Conservation (phyloP, 1,140 invertebrate genomes). For the Hyphantria cunea region DNA sequence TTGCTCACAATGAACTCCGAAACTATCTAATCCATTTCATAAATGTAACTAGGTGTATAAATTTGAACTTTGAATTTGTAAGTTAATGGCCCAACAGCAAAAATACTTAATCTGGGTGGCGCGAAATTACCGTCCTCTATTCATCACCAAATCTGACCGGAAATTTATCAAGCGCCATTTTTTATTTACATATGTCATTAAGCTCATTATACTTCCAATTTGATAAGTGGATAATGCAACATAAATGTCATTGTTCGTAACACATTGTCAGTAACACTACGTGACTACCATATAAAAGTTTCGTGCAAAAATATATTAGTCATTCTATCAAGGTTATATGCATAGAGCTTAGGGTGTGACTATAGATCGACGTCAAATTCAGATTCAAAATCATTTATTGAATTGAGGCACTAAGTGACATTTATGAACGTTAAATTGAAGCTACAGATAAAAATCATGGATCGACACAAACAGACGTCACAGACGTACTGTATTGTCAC, state of each 20-base stretch:
- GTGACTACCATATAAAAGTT: conserved; percentile 21
- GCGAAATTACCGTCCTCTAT: not conserved
- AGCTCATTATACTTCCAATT: conserved; percentile 9
- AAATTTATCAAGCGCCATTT: not conserved
- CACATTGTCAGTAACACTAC: conserved; percentile 22
- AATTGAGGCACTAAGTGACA: too few species aligned
- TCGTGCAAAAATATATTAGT: conserved; percentile 31
- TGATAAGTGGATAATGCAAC: conserved; percentile 32
- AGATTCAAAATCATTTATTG: too few species aligned
- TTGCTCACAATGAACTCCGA: too few species aligned
- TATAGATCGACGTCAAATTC: not conserved
- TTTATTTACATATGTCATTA: conserved; percentile 2
- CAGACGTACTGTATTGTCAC: too few species aligned
- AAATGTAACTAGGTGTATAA: too few species aligned
- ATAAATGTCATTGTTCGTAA: conserved; percentile 33
- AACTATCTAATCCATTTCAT: too few species aligned
- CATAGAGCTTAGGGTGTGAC: not conserved
- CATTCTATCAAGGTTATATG: conserved; percentile 29
- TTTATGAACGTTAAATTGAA: too few species aligned
- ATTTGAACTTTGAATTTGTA: too few species aligned
- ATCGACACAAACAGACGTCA: too few species aligned
- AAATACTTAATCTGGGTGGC: too few species aligned
- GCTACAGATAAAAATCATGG: too few species aligned
- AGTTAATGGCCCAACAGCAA: too few species aligned
- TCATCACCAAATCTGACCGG: conserved; percentile 1